Conservation (phyloP, 2,888 invertebrate genomes). For the Phrixothrix hirtus region DNA sequence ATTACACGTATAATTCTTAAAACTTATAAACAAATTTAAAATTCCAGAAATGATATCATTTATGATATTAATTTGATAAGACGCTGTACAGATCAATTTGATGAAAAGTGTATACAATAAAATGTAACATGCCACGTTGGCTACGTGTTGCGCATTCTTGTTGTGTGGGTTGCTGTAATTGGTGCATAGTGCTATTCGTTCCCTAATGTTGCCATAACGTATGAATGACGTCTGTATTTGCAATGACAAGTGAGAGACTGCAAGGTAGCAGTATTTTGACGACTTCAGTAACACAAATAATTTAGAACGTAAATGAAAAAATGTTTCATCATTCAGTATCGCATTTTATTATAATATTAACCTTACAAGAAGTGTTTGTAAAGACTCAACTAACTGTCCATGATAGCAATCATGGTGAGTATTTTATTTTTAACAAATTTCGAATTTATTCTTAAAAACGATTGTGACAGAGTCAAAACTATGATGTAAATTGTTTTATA, state of each 20-base stretch:
- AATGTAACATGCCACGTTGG: too few relatives aligned
- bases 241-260: slow-evolving; percentile 34
- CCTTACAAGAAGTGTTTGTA: slow-evolving; percentile 68
- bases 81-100: too few relatives aligned
- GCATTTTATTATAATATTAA: slow-evolving; percentile 70
- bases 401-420: slow-evolving; percentile 75
- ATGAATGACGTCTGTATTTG: slow-evolving; percentile 1
- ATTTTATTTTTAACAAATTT: slow-evolving; percentile 46
- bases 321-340: slow-evolving; percentile 58
- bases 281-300: slow-evolving; percentile 10
- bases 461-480: slow-evolving; percentile 33
- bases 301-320: slow-evolving; percentile 48
- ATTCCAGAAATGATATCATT: too few relatives aligned
- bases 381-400: slow-evolving; percentile 72
- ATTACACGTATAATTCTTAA: too few relatives aligned
- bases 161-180: too few relatives aligned
- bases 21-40: too few relatives aligned
- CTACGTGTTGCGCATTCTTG: too few relatives aligned
- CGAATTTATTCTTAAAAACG: background rate
- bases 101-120: too few relatives aligned
- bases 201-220: too few relatives aligned
- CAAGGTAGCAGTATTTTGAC: slow-evolving; percentile 27
- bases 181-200: too few relatives aligned
- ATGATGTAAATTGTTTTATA: slow-evolving; percentile 56
- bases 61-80: too few relatives aligned